phyloP scores from a whole-genome alignment of 2,113 vertebrate species.

The Talpa occidentalis region DNA sequence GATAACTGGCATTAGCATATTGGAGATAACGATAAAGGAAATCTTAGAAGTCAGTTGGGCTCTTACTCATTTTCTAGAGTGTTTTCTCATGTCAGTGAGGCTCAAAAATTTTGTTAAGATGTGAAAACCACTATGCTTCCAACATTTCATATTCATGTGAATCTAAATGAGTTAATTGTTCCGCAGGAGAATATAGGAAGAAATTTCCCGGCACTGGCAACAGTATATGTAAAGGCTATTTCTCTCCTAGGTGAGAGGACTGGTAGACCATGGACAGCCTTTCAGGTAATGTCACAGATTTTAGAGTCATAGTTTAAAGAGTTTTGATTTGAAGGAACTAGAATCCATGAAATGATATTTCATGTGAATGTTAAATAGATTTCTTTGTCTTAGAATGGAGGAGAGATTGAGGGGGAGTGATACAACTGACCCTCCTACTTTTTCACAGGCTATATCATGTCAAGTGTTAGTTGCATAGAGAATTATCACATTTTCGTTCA shows the following conservation, averaged over 20 bases:
- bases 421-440: rapidly evolving
- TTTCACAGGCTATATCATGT: not conserved
- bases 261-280: not conserved
- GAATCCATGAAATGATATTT: not conserved
- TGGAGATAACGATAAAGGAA: not conserved
- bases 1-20: not conserved
- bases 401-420: not conserved
- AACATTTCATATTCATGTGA: not conserved
- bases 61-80: not conserved
- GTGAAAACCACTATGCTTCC: not conserved
- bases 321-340: not conserved
- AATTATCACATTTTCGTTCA: not conserved
- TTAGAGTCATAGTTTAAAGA: not conserved
- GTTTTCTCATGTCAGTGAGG: not conserved
- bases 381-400: not conserved
- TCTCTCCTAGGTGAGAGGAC: not conserved
- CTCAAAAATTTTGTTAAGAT: not conserved
- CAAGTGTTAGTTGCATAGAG: not conserved
- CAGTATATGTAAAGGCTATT: not conserved
- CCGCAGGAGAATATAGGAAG: not conserved
- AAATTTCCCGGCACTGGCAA: not conserved
- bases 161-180: not conserved
- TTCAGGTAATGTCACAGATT: not conserved
- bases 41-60: not conserved
- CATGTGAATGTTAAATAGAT: not conserved